Percentiles rank a stretch among this genome's conserved stretches.
phyloP scores from a whole-genome alignment of 30 jellyfish, hydroid and myxozoan genomes.

The Pseudorhiza aurosa region DNA sequence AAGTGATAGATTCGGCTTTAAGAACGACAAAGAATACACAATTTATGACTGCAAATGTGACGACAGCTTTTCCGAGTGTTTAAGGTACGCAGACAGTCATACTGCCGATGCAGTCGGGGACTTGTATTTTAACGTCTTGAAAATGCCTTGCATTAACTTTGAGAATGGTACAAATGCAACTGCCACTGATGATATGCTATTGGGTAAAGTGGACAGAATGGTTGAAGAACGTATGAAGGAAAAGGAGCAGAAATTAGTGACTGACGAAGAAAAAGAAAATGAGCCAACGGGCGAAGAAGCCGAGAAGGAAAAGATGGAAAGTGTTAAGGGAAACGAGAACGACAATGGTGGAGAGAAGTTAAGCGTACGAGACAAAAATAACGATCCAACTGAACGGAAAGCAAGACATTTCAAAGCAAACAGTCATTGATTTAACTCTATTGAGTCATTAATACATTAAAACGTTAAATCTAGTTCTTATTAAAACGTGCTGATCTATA shows the following conservation, averaged over 20 bases:
- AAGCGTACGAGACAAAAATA: not conserved
- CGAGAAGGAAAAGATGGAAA: not conserved
- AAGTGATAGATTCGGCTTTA: slow-evolving; percentile 68
- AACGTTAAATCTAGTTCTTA: too few species aligned
- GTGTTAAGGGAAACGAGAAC: not conserved
- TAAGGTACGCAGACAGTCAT: slow-evolving; percentile 78
- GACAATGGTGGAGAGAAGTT: not conserved
- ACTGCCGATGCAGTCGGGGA: slow-evolving; percentile 98
- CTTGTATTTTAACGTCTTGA: slow-evolving; percentile 84
- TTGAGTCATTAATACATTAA: too few species aligned
- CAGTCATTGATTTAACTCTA: not conserved
- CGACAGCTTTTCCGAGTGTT: slow-evolving; percentile 84
- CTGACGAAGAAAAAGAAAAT: not conserved
- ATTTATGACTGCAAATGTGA: slow-evolving; percentile 95
- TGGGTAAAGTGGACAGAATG: slow-evolving; percentile 28
- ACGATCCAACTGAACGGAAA: slow-evolving; percentile 9
- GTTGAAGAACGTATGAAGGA: slow-evolving; percentile 27
- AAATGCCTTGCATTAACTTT: slow-evolving; percentile 89
- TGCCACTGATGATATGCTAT: not conserved
- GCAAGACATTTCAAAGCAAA: slow-evolving; percentile 15
- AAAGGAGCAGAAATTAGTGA: slow-evolving; percentile 15
- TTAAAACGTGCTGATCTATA: too few species aligned
- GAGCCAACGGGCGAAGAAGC: not conserved
- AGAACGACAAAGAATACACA: slow-evolving; percentile 79
- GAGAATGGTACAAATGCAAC: slow-evolving; percentile 29